Base-by-base conservation (phyloP, 2,797 vertebrate genomes). In the Pteronotus mesoamericanus region DNA sequence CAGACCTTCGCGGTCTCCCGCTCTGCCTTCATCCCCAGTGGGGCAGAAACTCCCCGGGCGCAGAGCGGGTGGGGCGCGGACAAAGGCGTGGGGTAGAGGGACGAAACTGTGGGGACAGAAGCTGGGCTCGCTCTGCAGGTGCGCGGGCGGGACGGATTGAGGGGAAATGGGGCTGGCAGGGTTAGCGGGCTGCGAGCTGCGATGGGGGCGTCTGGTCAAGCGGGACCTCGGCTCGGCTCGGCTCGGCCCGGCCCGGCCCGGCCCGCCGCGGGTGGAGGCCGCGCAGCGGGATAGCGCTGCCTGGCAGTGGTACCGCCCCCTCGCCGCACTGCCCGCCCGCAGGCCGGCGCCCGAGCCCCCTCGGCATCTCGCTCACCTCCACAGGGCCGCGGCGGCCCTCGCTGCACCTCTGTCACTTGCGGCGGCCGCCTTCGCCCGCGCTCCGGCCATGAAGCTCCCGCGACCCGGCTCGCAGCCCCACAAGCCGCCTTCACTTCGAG, bases 331-430 rank as follows among this genome's bases (percentile, higher is more conserved):
- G 68, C 44, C n/a, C 42, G 19, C 19, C 59, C 74, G 1, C 34
- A 29, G 0, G 44, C 89, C 26, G 44, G 37, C 26, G 74, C 5
- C 42, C 53, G 21, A 53, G 89, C 57, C 64, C 2, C 59, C 55
- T 34, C 55, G 34, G 80, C 57, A 29, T 64, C 44, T 71, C 8
- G 71, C 96, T 97, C 95, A 19, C 97, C 97, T 94, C 78, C 93
- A 48, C 72, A 5, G 16, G 86, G 86, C 89, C 61, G 64, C 86
- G 6, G 29, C 29, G 61, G 61, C 68, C 94, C 57, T 78, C 42
- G 32, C 75, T 10, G 64, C 15, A 51, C 80, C 82, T 59, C 68
- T 2, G 72, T 97, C 94, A 21, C 86, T 89, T 18, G 86, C 97
- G 53, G 92, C 1, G 22, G 88, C 88, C 66, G 5, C 69, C 71